Percentiles rank a stretch among this genome's conserved stretches.
These are phyloP conservation scores for Drosophila kanekoi DNA, from an alignment of 2,888 invertebrate genomes.

Conservation along the genomic window DNA sequence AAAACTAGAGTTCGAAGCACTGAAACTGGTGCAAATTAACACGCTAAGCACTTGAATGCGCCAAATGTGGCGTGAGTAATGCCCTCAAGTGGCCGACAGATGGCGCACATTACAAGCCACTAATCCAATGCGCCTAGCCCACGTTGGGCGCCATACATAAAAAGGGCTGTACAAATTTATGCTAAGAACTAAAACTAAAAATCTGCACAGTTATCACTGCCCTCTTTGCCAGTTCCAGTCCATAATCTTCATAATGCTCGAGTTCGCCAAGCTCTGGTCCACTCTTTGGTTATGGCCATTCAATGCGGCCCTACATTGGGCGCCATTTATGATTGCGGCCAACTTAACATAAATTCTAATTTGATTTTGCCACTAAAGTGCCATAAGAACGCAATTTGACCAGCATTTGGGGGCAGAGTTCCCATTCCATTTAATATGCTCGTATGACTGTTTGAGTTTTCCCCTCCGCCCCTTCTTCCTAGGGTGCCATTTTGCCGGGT, in stretches of 20 bases:
- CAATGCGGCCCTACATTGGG: constrained; percentile 46
- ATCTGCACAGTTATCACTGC: constrained; percentile 31
- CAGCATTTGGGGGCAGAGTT: constrained; percentile 13
- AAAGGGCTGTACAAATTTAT: constrained; percentile 51
- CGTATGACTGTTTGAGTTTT: constrained; percentile 8
- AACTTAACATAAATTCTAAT: constrained; percentile 83
- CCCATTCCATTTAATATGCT: constrained; percentile 25
- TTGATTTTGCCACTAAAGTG: constrained; percentile 82
- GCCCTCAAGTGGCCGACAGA: constrained; percentile 77
- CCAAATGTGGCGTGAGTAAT: constrained; percentile 84
- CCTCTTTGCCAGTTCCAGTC: constrained; percentile 18
- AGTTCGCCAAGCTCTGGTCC: neutral
- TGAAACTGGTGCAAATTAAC: constrained; percentile 82
- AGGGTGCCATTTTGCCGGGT: constrained; percentile 23
- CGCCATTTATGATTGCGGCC: constrained; percentile 75
- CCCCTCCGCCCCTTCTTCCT: neutral
- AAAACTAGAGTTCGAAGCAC: constrained; percentile 1
- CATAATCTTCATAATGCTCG: constrained; percentile 32
- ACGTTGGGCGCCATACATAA: constrained; percentile 22
- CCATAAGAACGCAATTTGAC: constrained; percentile 76
- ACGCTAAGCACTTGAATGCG: constrained; percentile 84
- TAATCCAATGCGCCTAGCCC: constrained; percentile 54
- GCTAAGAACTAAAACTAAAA: constrained; percentile 61
- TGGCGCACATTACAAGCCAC: constrained; percentile 74
- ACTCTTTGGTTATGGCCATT: constrained; percentile 52